Conservation (phyloP, 2,888 invertebrate genomes). For the Mycalesis mineus region DNA sequence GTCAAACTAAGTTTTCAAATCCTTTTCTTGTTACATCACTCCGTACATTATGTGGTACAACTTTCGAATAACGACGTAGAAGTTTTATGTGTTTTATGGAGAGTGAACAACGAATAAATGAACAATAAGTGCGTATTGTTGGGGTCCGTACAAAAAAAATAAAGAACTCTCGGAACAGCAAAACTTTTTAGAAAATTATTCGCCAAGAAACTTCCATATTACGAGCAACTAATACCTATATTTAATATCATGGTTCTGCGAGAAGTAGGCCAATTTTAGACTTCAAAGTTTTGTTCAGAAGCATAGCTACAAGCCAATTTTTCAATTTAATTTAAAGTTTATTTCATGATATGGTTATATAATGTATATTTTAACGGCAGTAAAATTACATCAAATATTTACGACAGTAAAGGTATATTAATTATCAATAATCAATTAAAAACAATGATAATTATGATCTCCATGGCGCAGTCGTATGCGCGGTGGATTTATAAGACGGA, state of each 20-base stretch:
- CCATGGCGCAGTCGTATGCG: no score
- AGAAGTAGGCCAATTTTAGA: no score
- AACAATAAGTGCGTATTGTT: conserved; percentile 18
- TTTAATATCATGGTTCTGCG: not conserved
- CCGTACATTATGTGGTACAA: conserved; percentile 16
- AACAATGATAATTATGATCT: no score
- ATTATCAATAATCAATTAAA: no score
- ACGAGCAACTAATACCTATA: not conserved
- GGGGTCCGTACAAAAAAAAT: conserved; percentile 11
- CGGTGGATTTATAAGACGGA: no score
- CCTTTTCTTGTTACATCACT: conserved; percentile 20
- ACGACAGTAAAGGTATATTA: no score
- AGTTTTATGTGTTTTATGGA: conserved; percentile 18
- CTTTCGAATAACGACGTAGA: conserved; percentile 15
- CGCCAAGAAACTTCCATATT: not conserved
- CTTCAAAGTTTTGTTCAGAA: no score
- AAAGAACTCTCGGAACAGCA: not conserved
- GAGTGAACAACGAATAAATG: conserved; percentile 18
- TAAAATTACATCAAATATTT: no score
- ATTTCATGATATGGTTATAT: no score
- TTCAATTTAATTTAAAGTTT: no score
- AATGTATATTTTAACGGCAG: no score
- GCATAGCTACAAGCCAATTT: no score
- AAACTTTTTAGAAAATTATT: conserved; percentile 3
- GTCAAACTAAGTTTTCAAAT: conserved; percentile 37